Percentiles rank a stretch among this genome's conserved stretches.
Conservation (phyloP, 2,113 vertebrate species). For the Otis tarda region DNA sequence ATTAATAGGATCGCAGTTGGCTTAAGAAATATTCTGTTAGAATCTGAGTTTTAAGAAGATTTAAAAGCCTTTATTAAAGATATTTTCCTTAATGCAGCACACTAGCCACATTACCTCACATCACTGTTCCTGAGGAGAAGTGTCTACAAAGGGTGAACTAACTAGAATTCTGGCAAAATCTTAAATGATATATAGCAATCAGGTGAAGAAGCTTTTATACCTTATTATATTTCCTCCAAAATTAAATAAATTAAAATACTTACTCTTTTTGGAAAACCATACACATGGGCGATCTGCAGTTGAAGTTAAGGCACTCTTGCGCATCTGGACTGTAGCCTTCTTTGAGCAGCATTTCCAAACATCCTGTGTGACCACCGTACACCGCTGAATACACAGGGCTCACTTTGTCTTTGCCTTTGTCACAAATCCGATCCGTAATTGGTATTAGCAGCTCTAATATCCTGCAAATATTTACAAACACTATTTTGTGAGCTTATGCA, state of each 20-base stretch:
- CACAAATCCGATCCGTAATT: conserved; percentile 76
- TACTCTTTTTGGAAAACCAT: conserved; percentile 77
- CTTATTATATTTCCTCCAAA: background rate
- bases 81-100: background rate
- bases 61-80: background rate
- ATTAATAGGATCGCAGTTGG: too few species aligned
- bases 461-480: conserved; percentile 64
- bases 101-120: background rate
- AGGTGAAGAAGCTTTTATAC: background rate
- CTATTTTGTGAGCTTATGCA: background rate
- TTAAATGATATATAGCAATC: background rate
- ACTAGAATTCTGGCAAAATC: background rate
- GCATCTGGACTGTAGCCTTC: conserved; percentile 88
- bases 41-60: background rate
- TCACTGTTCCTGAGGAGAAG: background rate
- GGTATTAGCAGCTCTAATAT: conserved; percentile 81
- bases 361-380: conserved; percentile 66
- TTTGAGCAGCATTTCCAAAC: conserved; percentile 78
- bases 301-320: conserved; percentile 80
- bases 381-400: conserved; percentile 92
- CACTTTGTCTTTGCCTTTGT: conserved; percentile 77
- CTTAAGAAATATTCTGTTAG: background rate
- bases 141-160: background rate
- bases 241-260: background rate
- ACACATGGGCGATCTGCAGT: conserved; percentile 80